Evolutionary conservation across 2,888 invertebrate genomes (phyloP).

Genomic region (Diogma glabrata): DNA sequence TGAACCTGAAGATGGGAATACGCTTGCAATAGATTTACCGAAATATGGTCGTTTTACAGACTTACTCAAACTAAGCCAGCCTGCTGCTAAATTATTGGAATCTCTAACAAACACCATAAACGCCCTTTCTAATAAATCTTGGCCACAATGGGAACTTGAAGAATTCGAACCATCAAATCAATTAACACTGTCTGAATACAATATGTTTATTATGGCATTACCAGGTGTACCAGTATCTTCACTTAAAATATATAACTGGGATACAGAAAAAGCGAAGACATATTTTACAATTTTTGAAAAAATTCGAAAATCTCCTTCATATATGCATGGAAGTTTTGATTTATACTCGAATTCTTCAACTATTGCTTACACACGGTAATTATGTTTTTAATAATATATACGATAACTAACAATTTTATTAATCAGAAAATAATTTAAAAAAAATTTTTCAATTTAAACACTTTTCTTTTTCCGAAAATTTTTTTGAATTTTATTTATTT

Average conservation of each 20-base stretch:
- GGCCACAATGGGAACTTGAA: slow-evolving; percentile 33
- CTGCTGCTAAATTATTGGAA: slow-evolving; percentile 23
- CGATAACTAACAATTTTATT: no score
- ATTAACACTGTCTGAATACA: slow-evolving; percentile 35
- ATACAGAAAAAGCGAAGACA: slow-evolving; percentile 21
- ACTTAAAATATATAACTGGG: slow-evolving; percentile 25
- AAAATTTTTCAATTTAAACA: no score
- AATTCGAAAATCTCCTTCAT: slow-evolving; percentile 43
- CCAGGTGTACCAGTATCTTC: slow-evolving; percentile 63
- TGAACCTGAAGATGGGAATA: slow-evolving; percentile 16
- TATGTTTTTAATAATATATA: no score
- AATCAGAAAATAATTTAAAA: no score
- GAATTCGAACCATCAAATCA: slow-evolving; percentile 21
- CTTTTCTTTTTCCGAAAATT: no score
- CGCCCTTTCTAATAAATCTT: slow-evolving; percentile 25
- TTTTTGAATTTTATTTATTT: no score
- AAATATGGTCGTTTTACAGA: slow-evolving; percentile 30
- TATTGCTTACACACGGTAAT: slow-evolving; percentile 60
- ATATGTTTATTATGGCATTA: slow-evolving; percentile 61
- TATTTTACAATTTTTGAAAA: slow-evolving; percentile 29
- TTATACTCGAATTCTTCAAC: slow-evolving; percentile 41
- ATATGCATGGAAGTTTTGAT: slow-evolving; percentile 49
- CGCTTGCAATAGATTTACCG: slow-evolving; percentile 31
- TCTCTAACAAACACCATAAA: slow-evolving; percentile 24
- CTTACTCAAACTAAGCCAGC: slow-evolving; percentile 19